Evolutionary conservation across 2,888 invertebrate species (phyloP), one percentile per base, ranked within the genome.

Genomic region (Monopis laevigella): DNA sequence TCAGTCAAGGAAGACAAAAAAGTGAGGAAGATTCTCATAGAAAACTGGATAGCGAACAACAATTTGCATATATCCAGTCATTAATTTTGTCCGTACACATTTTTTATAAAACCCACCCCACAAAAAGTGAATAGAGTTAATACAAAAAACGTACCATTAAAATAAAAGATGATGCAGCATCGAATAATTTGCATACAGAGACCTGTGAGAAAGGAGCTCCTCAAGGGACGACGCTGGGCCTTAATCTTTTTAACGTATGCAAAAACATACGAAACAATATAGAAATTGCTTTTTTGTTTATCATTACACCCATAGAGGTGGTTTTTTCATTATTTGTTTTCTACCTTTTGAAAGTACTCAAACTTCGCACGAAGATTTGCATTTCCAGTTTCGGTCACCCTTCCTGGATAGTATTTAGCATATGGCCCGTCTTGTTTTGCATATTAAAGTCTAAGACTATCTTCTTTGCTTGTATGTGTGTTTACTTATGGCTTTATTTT

Each of bases 351-450:
- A 36, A 12, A 26, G 35, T 28, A 42, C 42, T 36, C 17, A 11
- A 62, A 65, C 73, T 74, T 77, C 78, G 73, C 78, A 78, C 78
- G 75, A 58, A 62, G 69, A 73, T 80, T 80, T 78, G 65, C 80
- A 80, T 78, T 74, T 65, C 80, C 65, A 58, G 80, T 78, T 70
- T 54, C 48, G 56, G 57, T 56, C 61, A 54, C 66, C 69, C 69
- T 60, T 60, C 51, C 46, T 50, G 54, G 40, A 19, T 18, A 5
- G 14, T 10, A 55, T 45, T 57, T 66, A 66, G 39, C 39, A 39
- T 39, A 14, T 27, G 39, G 10, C 14, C 32, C 11, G 8, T 13
- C 5, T 16, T 63, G 52, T 56, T 77, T 78, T 73, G 65, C 75
- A 78, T 78, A 75, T 65, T 65, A 65, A 67, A 67, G 62, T 64